A percentile compares a stretch with the other conserved stretches of the same genome.
These are phyloP conservation scores for Anolis sagrei DNA, from an alignment of 2,113 vertebrate species.

Conservation along the genomic window DNA sequence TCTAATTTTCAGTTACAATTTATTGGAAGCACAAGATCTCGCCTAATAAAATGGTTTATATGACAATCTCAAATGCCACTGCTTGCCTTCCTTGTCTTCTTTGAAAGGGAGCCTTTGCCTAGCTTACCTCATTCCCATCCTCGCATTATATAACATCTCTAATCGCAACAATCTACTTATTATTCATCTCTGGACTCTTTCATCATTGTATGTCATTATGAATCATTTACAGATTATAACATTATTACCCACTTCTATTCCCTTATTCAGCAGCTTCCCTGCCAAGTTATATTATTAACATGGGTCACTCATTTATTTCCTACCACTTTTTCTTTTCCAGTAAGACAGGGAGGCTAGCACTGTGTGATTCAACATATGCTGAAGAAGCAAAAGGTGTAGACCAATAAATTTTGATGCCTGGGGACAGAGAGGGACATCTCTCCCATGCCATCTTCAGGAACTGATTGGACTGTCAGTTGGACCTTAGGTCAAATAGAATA, in stretches of 20 bases:
- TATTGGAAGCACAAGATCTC: no score
- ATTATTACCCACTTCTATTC: slow-evolving; percentile 8
- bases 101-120: not conserved
- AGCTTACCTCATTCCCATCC: not conserved
- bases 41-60: no score
- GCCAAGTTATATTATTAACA: slow-evolving; percentile 31
- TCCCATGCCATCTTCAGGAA: no score
- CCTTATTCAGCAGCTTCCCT: slow-evolving; percentile 35
- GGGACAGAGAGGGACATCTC: no score
- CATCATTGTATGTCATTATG: slow-evolving; percentile 20
- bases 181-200: slow-evolving; percentile 16
- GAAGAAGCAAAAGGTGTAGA: not conserved
- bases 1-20: no score
- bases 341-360: not conserved
- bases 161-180: not conserved
- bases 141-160: not conserved
- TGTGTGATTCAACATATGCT: not conserved
- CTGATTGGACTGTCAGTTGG: no score
- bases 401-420: not conserved
- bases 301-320: not conserved
- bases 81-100: not conserved
- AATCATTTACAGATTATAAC: slow-evolving; percentile 35
- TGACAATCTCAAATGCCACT: not conserved
- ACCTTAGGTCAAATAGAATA: no score
- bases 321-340: not conserved